These are phyloP conservation scores for Eriocheir sinensis DNA, from an alignment of 1,140 invertebrate genomes.

Conservation along the genomic window DNA sequence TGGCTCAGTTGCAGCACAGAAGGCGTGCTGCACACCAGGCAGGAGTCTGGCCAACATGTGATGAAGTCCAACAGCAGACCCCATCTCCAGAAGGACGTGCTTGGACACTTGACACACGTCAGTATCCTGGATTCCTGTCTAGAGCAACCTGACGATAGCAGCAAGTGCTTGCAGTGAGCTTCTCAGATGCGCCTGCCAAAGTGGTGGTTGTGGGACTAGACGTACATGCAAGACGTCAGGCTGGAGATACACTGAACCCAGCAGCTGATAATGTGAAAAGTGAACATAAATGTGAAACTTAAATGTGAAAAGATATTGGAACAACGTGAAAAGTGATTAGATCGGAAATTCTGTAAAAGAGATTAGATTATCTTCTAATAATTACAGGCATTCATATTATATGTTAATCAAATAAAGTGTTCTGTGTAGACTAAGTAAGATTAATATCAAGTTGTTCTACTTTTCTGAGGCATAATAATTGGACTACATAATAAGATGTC, in stretches of 20 bases:
- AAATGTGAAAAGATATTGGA: too few species aligned
- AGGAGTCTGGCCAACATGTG: conserved; percentile 7
- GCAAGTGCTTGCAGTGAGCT: conserved; percentile 17
- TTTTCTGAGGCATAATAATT: too few species aligned
- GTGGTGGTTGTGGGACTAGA: background rate
- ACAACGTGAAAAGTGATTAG: too few species aligned
- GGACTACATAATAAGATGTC: too few species aligned
- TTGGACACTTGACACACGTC: background rate
- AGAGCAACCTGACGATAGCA: background rate
- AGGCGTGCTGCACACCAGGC: background rate
- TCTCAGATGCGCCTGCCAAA: background rate
- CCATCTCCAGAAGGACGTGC: background rate
- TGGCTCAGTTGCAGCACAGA: conserved; percentile 35
- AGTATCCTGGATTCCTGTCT: background rate
- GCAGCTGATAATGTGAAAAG: too few species aligned
- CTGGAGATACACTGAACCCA: conserved; percentile 32
- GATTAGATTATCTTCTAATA: too few species aligned
- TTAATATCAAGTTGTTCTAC: too few species aligned
- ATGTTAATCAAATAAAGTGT: too few species aligned
- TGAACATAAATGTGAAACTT: too few species aligned
- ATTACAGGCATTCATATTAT: too few species aligned
- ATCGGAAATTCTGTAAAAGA: too few species aligned
- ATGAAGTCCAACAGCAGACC: background rate
- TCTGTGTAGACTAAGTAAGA: too few species aligned
- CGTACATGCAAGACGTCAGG: background rate